Evolutionary conservation across 2,113 vertebrate genomes (phyloP).

Genomic region (western clawed frog (Xenopus tropicalis)): UCB_Xtro_10.0 CM004443.2:206070501-206071000

Average conservation of each 20-base stretch:
- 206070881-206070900: conserved; percentile 94
- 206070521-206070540: no score
- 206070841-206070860: conserved; percentile 88
- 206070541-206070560: no score
- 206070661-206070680: no score
- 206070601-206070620: no score
- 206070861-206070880: conserved; percentile 87
- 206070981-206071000: conserved; percentile 72
- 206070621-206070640: no score
- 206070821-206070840: conserved; percentile 99
- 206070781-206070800: conserved; percentile 88
- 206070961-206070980: conserved; percentile 97
- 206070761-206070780: conserved; percentile 63
- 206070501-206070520: no score
- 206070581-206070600: no score
- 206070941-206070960: conserved; percentile 97
- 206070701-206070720: no score
- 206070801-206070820: conserved; percentile 95
- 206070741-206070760: not conserved
- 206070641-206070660: no score
- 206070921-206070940: conserved; percentile 89
- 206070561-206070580: no score
- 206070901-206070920: conserved; percentile 91
- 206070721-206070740: not conserved
- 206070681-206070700: no score